These are phyloP conservation scores for Theretra japonica DNA, from an alignment of 2,888 invertebrate genomes.

Conservation along the genomic window DNA sequence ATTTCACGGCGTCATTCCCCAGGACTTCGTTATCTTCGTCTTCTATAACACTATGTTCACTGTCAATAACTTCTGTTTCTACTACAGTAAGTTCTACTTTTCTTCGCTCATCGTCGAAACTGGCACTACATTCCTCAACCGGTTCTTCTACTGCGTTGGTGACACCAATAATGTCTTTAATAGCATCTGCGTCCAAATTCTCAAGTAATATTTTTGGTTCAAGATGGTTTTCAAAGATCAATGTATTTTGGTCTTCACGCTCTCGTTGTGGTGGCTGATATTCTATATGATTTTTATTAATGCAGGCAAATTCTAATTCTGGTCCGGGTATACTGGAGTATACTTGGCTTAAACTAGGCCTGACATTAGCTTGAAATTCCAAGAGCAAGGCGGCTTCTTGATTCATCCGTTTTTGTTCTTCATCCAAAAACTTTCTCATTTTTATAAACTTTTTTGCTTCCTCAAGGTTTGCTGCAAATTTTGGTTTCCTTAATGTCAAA, in stretches of 20 bases:
- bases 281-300: slow-evolving; percentile 38
- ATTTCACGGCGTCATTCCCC: slow-evolving; percentile 12
- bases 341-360: slow-evolving; percentile 78
- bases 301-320: slow-evolving; percentile 78
- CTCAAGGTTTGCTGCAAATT: slow-evolving; percentile 87
- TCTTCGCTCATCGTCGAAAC: not conserved
- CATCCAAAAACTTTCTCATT: slow-evolving; percentile 86
- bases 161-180: slow-evolving; percentile 36
- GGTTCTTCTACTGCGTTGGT: slow-evolving; percentile 28
- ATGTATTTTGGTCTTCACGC: slow-evolving; percentile 8
- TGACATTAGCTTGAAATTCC: slow-evolving; percentile 80
- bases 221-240: not conserved
- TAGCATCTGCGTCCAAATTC: slow-evolving; percentile 36
- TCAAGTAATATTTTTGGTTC: slow-evolving; percentile 11
- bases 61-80: not conserved
- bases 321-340: slow-evolving; percentile 80
- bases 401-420: slow-evolving; percentile 84
- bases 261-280: slow-evolving; percentile 32
- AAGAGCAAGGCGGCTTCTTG: slow-evolving; percentile 78
- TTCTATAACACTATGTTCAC: not conserved
- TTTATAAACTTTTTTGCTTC: slow-evolving; percentile 88
- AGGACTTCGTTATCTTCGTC: slow-evolving; percentile 12
- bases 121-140: not conserved
- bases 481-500: slow-evolving; percentile 86
- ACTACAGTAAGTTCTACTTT: not conserved